Evolutionary conservation across 2,113 vertebrate genomes (phyloP).

Genomic region (Vulpes vulpes): DNA sequence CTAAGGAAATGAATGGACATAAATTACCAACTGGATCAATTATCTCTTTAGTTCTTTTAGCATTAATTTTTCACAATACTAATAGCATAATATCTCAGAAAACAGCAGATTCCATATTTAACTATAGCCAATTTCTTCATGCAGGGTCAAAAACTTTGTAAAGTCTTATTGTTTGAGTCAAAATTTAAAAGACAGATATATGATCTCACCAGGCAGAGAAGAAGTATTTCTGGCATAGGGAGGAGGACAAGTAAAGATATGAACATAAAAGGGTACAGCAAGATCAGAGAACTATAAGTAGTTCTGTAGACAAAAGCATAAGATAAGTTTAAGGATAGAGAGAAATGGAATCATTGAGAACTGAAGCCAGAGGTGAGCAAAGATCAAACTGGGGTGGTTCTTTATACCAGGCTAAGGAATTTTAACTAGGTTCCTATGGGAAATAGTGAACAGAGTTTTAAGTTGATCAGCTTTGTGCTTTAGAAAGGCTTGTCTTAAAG

Average conservation of each 20-base stretch:
- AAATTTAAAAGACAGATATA: slow-evolving; percentile 18
- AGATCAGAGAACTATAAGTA: background rate
- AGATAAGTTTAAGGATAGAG: background rate
- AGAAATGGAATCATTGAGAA: background rate
- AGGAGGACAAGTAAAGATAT: background rate
- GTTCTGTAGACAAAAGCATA: background rate
- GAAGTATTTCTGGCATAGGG: background rate
- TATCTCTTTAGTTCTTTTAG: background rate
- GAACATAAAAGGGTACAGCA: background rate
- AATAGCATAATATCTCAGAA: background rate
- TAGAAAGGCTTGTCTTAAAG: slow-evolving; percentile 34
- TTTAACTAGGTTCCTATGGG: background rate
- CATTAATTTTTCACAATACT: background rate
- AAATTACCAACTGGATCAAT: background rate
- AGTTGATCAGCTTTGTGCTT: slow-evolving; percentile 43
- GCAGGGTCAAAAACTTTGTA: slow-evolving; percentile 17
- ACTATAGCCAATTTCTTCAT: background rate
- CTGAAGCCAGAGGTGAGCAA: background rate
- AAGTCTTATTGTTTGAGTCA: slow-evolving; percentile 21
- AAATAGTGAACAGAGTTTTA: background rate
- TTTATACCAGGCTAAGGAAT: background rate
- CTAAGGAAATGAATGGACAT: background rate
- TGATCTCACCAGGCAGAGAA: background rate
- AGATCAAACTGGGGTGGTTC: background rate
- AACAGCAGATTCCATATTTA: background rate